phyloP scores from a whole-genome alignment of 1,140 invertebrate genomes.

The Ceratosolen solmsi region DNA sequence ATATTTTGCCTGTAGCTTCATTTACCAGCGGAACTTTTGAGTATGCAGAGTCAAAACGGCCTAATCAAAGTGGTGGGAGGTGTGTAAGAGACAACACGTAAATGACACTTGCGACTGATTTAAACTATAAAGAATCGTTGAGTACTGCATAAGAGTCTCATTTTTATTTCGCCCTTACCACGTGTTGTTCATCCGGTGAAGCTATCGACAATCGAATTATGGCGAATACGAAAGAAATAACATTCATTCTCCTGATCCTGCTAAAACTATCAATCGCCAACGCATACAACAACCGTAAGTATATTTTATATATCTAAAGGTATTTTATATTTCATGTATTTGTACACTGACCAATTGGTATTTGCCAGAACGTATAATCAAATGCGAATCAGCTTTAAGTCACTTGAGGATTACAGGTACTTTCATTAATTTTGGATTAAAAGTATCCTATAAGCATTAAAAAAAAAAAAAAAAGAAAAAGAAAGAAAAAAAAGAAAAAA shows the following conservation, averaged over 20 bases:
- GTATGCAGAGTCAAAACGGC: conserved; percentile 24
- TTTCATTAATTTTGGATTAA: no score
- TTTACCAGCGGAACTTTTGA: background rate
- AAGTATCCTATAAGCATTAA: no score
- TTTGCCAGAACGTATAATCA: no score
- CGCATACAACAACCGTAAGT: conserved; percentile 60
- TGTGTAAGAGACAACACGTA: conserved; percentile 41
- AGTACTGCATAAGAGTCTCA: conserved; percentile 53
- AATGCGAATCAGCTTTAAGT: no score
- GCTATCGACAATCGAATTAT: conserved; percentile 38
- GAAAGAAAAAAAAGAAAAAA: no score
- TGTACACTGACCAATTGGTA: no score
- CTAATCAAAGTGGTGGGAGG: conserved; percentile 40
- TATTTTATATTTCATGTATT: no score
- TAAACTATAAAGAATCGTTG: conserved; percentile 61
- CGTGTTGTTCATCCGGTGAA: conserved; percentile 43
- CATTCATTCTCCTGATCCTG: background rate
- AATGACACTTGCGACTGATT: conserved; percentile 38
- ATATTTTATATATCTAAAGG: conserved; percentile 3
- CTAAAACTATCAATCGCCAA: background rate
- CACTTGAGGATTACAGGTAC: no score
- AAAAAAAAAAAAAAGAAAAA: no score
- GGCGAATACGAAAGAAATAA: conserved; percentile 9
- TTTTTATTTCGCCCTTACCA: conserved; percentile 54
- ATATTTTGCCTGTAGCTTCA: no score